Percentiles rank a stretch among this genome's conserved stretches.
phyloP scores from a whole-genome alignment of 2,797 vertebrate genomes.

The Hafferia zeledoni region DNA sequence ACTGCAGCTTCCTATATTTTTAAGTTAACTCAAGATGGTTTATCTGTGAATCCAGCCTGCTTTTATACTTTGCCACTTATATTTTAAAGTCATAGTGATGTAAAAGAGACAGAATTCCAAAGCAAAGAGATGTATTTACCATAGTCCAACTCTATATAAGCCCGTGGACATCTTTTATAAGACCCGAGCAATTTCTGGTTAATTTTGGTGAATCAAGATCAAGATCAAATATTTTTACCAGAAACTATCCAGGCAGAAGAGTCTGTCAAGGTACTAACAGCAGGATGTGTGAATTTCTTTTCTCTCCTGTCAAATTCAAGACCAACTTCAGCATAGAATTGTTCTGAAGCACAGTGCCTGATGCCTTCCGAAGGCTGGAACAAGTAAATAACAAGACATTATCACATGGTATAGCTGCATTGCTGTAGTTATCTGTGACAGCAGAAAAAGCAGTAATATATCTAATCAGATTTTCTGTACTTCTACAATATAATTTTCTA shows the following conservation, averaged over 20 bases:
- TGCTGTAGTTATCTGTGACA: not conserved
- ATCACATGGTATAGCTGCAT: not conserved
- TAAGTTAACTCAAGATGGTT: not conserved
- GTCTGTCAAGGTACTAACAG: not conserved
- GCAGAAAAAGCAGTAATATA: not conserved
- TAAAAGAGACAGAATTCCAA: not conserved
- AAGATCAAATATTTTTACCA: not conserved
- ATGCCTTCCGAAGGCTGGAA: not conserved
- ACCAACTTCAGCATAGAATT: not conserved
- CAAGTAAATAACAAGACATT: not conserved
- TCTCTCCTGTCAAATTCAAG: not conserved
- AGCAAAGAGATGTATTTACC: not conserved
- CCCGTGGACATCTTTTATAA: not conserved
- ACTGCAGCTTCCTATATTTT: not conserved
- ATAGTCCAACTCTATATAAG: not conserved
- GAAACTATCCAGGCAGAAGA: not conserved
- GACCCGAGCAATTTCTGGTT: not conserved
- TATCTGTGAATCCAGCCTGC: not conserved
- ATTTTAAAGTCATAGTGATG: not conserved
- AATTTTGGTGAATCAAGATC: not conserved
- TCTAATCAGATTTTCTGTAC: constrained; percentile 6
- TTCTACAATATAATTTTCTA: not conserved
- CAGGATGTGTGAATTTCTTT: not conserved
- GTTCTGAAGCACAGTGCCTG: not conserved
- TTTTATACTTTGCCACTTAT: not conserved